phyloP scores from a whole-genome alignment of 2,113 vertebrate species.

The Numida meleagris region DNA sequence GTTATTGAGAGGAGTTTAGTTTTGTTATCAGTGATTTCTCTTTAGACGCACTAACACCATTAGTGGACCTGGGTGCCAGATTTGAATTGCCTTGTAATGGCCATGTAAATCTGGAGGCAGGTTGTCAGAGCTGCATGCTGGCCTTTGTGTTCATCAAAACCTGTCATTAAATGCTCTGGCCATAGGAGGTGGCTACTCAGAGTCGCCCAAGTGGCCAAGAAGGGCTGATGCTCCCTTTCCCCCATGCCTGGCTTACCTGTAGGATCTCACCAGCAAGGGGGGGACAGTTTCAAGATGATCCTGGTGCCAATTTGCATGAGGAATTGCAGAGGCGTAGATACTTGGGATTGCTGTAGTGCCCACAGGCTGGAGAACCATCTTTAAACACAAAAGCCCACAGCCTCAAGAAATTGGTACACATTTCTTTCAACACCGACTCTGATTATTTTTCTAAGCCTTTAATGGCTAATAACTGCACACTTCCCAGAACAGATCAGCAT shows the following conservation, averaged over 20 bases:
- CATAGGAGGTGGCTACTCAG: background rate
- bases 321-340: background rate
- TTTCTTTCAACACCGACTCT: background rate
- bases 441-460: background rate
- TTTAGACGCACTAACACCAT: background rate
- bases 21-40: background rate
- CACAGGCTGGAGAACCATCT: accelerated
- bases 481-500: background rate
- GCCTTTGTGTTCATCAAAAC: background rate
- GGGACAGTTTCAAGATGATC: background rate
- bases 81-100: background rate
- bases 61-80: background rate
- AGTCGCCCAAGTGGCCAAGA: background rate
- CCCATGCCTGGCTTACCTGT: accelerated
- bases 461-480: background rate
- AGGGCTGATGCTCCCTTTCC: background rate
- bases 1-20: background rate
- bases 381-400: background rate
- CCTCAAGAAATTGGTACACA: background rate
- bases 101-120: background rate
- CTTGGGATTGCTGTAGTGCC: background rate
- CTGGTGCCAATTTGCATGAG: background rate
- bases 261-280: background rate
- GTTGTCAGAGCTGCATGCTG: background rate
- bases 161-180: background rate